These are phyloP conservation scores for Apis laboriosa DNA, from an alignment of 1,140 invertebrate species.

Conservation along the genomic window DNA sequence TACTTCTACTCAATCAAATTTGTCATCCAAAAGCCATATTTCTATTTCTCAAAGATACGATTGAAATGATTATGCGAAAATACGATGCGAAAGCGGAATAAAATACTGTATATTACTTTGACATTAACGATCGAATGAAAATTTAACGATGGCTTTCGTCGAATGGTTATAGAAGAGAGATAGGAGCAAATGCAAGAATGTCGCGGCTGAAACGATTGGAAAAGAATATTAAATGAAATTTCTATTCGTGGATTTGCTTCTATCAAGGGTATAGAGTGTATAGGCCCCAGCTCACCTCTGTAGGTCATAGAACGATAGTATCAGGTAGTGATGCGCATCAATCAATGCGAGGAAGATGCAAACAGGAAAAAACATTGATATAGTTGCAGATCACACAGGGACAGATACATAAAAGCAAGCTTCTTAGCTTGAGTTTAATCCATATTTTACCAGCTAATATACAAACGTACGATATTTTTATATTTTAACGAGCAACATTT, in stretches of 20 bases:
- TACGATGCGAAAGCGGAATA: constrained; percentile 36
- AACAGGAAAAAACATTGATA: constrained; percentile 79
- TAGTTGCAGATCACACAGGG: constrained; percentile 55
- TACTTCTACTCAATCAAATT: not conserved
- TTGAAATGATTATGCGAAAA: constrained; percentile 6
- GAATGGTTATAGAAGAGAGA: constrained; percentile 54
- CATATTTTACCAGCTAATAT: constrained; percentile 14
- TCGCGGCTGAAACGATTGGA: too few species aligned
- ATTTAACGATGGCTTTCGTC: constrained; percentile 18
- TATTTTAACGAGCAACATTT: constrained; percentile 27
- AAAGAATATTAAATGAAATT: not conserved
- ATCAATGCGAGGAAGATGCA: constrained; percentile 79
- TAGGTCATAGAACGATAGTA: constrained; percentile 80
- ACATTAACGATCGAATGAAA: constrained; percentile 17
- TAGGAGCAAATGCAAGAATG: constrained; percentile 74
- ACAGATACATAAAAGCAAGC: constrained; percentile 54
- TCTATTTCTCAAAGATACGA: not conserved
- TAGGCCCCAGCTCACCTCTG: constrained; percentile 81
- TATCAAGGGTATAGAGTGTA: constrained; percentile 63
- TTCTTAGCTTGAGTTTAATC: constrained; percentile 62
- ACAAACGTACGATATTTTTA: not conserved
- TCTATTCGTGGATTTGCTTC: constrained; percentile 69
- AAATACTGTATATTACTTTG: not conserved
- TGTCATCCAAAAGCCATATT: constrained; percentile 19
- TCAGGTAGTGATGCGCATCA: constrained; percentile 79